A percentile compares a stretch with the other conserved stretches of the same genome.
phyloP scores from a whole-genome alignment of 2,797 vertebrate genomes.

The Micrastur ruficollis region DNA sequence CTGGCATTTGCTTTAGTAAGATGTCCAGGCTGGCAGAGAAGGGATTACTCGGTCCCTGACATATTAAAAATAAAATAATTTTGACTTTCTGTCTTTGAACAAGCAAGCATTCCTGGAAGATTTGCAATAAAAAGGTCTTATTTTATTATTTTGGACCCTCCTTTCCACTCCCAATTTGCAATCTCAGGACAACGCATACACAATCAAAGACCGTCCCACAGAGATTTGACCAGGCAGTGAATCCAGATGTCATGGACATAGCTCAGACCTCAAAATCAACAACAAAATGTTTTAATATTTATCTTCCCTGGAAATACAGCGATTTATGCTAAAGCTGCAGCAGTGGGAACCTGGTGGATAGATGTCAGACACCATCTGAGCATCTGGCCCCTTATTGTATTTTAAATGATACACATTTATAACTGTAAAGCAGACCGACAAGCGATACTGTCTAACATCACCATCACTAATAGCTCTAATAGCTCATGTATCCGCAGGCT shows the following conservation, averaged over 20 bases:
- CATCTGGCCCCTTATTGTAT: constrained; percentile 42
- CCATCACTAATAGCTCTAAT: constrained; percentile 54
- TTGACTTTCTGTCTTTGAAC: neutral
- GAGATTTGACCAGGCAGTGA: neutral
- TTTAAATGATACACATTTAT: constrained; percentile 64
- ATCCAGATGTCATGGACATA: neutral
- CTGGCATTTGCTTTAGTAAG: neutral
- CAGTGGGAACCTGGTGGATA: neutral
- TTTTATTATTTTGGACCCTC: neutral
- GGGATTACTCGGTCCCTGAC: neutral
- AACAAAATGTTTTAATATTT: neutral
- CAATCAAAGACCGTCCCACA: neutral
- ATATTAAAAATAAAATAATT: neutral
- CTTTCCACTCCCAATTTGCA: neutral
- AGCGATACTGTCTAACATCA: constrained; percentile 46
- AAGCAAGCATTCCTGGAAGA: neutral
- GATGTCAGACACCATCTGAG: constrained; percentile 32
- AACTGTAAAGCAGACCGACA: constrained; percentile 54
- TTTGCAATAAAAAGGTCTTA: neutral
- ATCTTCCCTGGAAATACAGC: constrained; percentile 23
- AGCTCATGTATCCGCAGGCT: constrained; percentile 45
- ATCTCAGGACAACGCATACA: neutral
- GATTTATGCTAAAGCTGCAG: neutral
- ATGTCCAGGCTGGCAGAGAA: neutral
- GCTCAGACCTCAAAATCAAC: neutral